A percentile compares a stretch with the other conserved stretches of the same genome.
Evolutionary conservation across 2,888 invertebrate species (phyloP).

Genomic region (Podotricha telesiphe): DNA sequence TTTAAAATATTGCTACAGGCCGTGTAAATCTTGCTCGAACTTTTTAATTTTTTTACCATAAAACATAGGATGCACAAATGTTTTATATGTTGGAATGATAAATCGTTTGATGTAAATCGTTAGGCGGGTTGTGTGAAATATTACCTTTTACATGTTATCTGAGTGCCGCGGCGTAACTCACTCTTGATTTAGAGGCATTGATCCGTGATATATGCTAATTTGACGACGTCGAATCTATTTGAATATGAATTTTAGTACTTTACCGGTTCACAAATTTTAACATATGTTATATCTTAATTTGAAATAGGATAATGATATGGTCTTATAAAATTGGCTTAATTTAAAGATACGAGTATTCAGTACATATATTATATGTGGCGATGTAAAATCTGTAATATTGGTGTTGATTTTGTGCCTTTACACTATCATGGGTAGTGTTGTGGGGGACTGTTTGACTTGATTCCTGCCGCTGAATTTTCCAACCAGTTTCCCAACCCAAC

Average conservation of each 20-base stretch:
- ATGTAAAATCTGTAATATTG: too few relatives aligned
- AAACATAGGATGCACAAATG: constrained; percentile 4
- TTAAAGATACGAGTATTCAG: too few relatives aligned
- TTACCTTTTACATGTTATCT: constrained; percentile 33
- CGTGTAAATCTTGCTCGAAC: background rate
- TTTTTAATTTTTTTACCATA: background rate
- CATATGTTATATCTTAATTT: too few relatives aligned
- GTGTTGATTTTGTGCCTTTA: too few relatives aligned
- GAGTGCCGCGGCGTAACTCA: constrained; percentile 20
- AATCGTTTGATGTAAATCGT: constrained; percentile 35
- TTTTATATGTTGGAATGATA: constrained; percentile 25
- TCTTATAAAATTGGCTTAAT: too few relatives aligned
- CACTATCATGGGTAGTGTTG: too few relatives aligned
- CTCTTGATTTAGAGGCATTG: constrained; percentile 28
- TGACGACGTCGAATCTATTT: constrained; percentile 1
- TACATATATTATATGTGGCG: too few relatives aligned
- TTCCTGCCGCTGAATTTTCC: too few relatives aligned
- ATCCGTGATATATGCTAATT: constrained; percentile 27
- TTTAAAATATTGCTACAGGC: background rate
- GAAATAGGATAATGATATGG: too few relatives aligned
- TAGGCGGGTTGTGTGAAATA: constrained; percentile 37
- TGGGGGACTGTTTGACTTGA: too few relatives aligned
- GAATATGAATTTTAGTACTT: background rate
- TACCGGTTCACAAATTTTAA: background rate
- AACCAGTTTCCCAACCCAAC: too few relatives aligned